Evolutionary conservation across 2,797 vertebrate species (phyloP).

Genomic region (Gymnoscopelus microlampas): DNA sequence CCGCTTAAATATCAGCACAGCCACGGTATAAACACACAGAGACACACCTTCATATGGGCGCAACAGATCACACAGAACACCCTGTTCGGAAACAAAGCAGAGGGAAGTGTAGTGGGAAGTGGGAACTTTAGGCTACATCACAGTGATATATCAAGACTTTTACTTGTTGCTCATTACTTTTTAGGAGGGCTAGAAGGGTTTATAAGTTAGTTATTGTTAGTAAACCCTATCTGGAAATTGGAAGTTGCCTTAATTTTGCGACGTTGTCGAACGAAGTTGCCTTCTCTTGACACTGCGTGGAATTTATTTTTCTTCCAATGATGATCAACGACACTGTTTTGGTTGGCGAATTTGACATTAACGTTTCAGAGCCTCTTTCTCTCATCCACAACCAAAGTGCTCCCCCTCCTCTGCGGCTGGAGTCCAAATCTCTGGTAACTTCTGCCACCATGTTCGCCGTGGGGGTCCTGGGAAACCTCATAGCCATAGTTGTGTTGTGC

Average conservation of each 20-base stretch:
- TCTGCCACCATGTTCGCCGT: conserved; percentile 84
- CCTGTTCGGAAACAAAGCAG: neutral
- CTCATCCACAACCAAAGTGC: conserved; percentile 52
- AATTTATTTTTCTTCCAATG: conserved; percentile 10
- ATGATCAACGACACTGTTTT: conserved; percentile 69
- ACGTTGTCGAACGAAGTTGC: neutral
- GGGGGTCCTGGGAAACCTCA: conserved; percentile 83
- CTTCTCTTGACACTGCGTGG: neutral
- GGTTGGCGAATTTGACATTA: conserved; percentile 56
- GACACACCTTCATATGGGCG: conserved; percentile 33
- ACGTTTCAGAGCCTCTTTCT: conserved; percentile 64
- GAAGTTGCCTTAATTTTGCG: neutral
- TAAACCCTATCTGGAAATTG: neutral
- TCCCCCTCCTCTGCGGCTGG: conserved; percentile 68
- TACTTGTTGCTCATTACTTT: neutral
- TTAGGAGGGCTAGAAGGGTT: neutral
- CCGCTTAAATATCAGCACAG: conserved; percentile 64
- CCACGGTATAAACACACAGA: conserved; percentile 33
- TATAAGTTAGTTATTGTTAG: too few species aligned
- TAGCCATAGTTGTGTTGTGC: conserved; percentile 84
- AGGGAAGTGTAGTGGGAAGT: too few species aligned
- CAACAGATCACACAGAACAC: conserved; percentile 7
- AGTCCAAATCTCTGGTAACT: conserved; percentile 77
- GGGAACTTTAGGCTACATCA: too few species aligned
- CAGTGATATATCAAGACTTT: too few species aligned